These are phyloP conservation scores for Pomacea canaliculata DNA, from an alignment of 2,888 invertebrate species.

Conservation along the genomic window DNA sequence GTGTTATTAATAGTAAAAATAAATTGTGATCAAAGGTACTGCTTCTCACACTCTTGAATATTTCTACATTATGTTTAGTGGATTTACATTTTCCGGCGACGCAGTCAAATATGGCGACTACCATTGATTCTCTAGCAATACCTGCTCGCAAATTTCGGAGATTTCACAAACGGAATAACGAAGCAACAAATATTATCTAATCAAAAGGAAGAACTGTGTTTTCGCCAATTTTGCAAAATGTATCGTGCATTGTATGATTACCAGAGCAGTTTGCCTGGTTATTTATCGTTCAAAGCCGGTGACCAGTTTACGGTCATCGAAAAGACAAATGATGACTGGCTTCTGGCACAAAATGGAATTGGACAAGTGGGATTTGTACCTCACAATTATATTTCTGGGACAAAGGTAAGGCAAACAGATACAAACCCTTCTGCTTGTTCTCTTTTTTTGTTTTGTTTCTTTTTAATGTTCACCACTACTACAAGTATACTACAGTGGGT, in stretches of 20 bases:
- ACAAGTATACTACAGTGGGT: no score
- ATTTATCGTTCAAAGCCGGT: slow-evolving; percentile 50
- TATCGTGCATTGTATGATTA: slow-evolving; percentile 58
- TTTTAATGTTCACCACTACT: no score
- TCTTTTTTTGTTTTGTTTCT: no score
- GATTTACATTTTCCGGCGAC: no score
- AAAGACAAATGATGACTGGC: slow-evolving; percentile 50
- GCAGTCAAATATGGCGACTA: no score
- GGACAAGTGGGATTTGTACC: slow-evolving; percentile 60
- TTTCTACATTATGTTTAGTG: no score
- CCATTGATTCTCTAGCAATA: no score
- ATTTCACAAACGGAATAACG: background rate
- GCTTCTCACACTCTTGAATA: background rate
- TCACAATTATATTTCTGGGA: slow-evolving; percentile 49
- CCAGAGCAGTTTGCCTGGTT: slow-evolving; percentile 44
- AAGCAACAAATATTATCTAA: background rate
- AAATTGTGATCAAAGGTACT: background rate
- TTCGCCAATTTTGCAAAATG: slow-evolving; percentile 35
- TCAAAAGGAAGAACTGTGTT: background rate
- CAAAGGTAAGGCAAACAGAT: slow-evolving; percentile 37
- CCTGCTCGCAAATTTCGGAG: no score
- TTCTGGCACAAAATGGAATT: slow-evolving; percentile 57
- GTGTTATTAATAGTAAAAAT: no score
- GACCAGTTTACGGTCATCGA: slow-evolving; percentile 57
- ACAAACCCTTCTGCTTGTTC: no score